These are phyloP conservation scores for Bettongia penicillata DNA, from an alignment of 2,113 vertebrate genomes.

Conservation along the genomic window DNA sequence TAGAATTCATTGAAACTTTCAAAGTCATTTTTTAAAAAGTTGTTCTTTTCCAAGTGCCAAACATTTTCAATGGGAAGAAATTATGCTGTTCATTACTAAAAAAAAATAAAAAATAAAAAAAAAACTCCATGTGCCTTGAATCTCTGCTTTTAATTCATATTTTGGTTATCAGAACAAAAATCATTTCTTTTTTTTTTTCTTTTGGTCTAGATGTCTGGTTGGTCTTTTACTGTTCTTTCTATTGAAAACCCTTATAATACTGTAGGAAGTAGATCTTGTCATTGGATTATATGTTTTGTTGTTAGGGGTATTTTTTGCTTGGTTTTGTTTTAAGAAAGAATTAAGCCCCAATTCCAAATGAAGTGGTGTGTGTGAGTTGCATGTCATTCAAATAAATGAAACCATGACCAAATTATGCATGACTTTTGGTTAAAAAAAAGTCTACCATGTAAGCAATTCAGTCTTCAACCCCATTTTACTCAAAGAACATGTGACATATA, in stretches of 20 bases:
- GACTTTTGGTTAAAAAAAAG: background rate
- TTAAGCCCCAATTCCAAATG: background rate
- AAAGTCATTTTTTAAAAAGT: conserved; percentile 61
- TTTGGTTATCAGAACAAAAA: conserved; percentile 38
- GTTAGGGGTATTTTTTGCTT: background rate
- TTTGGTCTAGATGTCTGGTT: background rate
- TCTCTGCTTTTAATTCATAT: background rate
- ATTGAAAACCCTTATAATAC: background rate
- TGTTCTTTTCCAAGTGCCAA: conserved; percentile 64
- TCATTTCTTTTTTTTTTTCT: background rate
- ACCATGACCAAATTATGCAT: background rate
- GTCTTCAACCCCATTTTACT: background rate
- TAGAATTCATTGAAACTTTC: conserved; percentile 71
- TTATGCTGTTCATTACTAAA: conserved; percentile 20
- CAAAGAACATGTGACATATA: background rate
- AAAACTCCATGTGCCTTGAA: background rate
- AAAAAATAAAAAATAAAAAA: background rate
- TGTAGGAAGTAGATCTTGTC: background rate
- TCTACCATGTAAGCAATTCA: background rate
- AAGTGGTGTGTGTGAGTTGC: background rate
- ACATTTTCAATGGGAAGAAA: conserved; percentile 64
- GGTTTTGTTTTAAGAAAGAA: background rate
- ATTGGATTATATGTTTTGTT: background rate
- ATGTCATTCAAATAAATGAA: background rate
- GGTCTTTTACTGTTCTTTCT: background rate